These are phyloP conservation scores for Panulirus ornatus DNA, from an alignment of 1,140 invertebrate genomes.

Conservation along the genomic window DNA sequence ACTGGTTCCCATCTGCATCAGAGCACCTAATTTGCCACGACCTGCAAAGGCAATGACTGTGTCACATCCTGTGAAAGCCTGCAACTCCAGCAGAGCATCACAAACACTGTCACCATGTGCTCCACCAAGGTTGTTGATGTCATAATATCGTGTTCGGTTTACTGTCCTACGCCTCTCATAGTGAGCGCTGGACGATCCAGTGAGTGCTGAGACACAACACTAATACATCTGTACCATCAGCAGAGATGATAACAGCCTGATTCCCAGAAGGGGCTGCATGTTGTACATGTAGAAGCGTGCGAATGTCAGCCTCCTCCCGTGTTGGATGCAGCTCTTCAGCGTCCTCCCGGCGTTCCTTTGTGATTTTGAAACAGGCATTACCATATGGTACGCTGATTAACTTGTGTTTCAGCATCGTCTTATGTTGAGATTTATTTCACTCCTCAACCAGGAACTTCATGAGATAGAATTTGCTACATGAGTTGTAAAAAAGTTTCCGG, in stretches of 20 bases:
- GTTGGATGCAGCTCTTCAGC: constrained; percentile 1
- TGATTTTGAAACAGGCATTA: constrained; percentile 14
- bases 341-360: constrained; percentile 12
- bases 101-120: neutral
- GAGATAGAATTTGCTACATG: neutral
- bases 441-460: constrained; percentile 42
- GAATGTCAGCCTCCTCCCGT: constrained; percentile 35
- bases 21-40: constrained; percentile 8
- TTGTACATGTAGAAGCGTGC: neutral
- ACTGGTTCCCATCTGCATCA: neutral
- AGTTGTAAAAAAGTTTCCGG: neutral
- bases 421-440: neutral
- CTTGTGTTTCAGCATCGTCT: neutral
- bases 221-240: constrained; percentile 20
- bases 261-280: neutral
- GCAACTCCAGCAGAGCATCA: neutral
- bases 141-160: neutral
- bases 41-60: constrained; percentile 18
- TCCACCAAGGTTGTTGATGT: constrained; percentile 1
- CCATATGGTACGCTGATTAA: neutral
- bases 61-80: constrained; percentile 39
- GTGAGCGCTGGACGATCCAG: neutral
- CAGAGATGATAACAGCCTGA: neutral
- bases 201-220: neutral
- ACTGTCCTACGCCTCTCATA: constrained; percentile 25